These are phyloP conservation scores for Rhyacophila brunnea DNA, from an alignment of 1,140 invertebrate genomes.

Conservation along the genomic window DNA sequence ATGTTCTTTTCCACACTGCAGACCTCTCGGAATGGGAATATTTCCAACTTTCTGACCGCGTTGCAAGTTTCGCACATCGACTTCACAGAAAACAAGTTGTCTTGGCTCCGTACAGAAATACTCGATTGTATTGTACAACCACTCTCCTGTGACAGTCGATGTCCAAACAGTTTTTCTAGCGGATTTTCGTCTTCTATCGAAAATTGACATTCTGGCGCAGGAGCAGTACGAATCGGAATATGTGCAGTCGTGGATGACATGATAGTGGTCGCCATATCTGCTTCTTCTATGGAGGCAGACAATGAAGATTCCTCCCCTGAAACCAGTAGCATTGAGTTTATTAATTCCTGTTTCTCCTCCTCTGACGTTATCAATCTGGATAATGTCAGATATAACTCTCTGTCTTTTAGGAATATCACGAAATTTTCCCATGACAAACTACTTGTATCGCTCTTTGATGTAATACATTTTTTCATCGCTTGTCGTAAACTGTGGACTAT, in stretches of 20 bases:
- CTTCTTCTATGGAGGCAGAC: background rate
- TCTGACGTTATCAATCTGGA: background rate
- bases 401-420: conserved; percentile 1
- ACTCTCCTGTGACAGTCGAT: background rate
- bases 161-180: background rate
- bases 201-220: background rate
- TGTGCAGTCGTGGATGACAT: conserved; percentile 17
- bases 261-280: conserved; percentile 15
- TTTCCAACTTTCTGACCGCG: conserved; percentile 11
- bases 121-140: conserved; percentile 10
- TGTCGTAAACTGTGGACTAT: too few relatives aligned
- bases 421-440: background rate
- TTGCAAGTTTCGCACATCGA: conserved; percentile 16
- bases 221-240: conserved; percentile 3
- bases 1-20: conserved; percentile 2
- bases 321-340: background rate
- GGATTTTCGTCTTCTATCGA: background rate
- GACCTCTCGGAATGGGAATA: conserved; percentile 16
- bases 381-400: background rate
- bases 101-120: conserved; percentile 14
- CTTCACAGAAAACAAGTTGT: conserved; percentile 20
- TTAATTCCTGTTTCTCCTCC: background rate
- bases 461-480: background rate
- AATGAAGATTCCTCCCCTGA: background rate
- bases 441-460: background rate